A percentile compares a stretch with the other conserved stretches of the same genome.
These are phyloP conservation scores for Genyomyrus donnyi DNA, from an alignment of 2,113 vertebrate species.

Conservation along the genomic window DNA sequence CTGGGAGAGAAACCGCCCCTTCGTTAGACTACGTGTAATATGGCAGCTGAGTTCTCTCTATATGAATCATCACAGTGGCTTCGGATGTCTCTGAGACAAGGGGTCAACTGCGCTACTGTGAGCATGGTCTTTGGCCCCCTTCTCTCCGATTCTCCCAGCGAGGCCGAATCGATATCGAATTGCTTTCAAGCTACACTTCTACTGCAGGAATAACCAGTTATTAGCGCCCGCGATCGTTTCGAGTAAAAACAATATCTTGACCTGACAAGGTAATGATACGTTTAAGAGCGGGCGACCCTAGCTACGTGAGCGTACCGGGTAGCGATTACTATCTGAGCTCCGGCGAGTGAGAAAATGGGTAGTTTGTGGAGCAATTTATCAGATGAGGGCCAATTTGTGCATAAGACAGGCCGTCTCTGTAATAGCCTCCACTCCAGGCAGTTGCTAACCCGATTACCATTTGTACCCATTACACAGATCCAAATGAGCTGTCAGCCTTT, in stretches of 20 bases:
- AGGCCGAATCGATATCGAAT: background rate
- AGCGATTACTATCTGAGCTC: background rate
- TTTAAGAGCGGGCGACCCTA: background rate
- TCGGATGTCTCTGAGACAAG: background rate
- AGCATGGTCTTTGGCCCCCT: background rate
- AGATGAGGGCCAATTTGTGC: background rate
- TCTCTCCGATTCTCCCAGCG: background rate
- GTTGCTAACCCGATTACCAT: constrained; percentile 1
- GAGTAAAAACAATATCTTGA: constrained; percentile 3
- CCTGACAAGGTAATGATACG: background rate
- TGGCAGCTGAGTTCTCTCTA: background rate
- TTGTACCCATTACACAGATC: constrained; percentile 9
- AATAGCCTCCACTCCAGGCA: constrained; percentile 1
- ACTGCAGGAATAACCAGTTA: background rate
- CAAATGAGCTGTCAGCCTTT: constrained; percentile 9
- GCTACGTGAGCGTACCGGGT: background rate
- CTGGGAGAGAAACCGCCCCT: background rate
- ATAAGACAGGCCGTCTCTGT: background rate
- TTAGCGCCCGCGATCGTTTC: background rate
- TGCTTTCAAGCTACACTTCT: background rate
- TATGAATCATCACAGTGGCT: background rate
- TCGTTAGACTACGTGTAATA: background rate
- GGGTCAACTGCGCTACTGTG: background rate
- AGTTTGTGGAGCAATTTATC: background rate
- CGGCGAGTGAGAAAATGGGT: background rate